Base-by-base conservation (phyloP, 2,113 vertebrate species). In the Australoheros scitulus region DNA sequence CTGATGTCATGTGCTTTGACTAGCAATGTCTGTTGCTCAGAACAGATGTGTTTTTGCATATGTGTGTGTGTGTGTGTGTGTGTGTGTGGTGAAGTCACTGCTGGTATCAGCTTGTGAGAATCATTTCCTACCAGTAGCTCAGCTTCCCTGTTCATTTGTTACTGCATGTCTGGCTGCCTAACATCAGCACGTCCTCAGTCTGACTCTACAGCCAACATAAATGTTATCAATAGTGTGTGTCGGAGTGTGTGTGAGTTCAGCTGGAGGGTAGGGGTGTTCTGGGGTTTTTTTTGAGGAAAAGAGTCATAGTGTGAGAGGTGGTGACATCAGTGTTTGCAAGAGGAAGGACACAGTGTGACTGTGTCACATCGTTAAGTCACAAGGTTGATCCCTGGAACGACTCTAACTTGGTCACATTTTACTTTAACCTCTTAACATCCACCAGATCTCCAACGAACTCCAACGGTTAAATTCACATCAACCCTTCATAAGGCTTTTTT, bases 81-180 rank as follows among this genome's bases (percentile, higher is more conserved):
- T 70, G 29, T 72, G 65, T 52, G 10, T 4, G 26, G 80, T 90
- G 90, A 89, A 80, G 89, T 93, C 89, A 91, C 81, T 11, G 43
- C 79, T 79, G 75, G 68, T 88, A 91, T 91, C 86, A 76, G 82
- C 64, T 88, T 64, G 7, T 50, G 79, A 64, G 82, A 90, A 87
- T 88, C 68, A 79, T 78, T 88, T 90, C 89, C 85, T 85, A 64
- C 84, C 68, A 86, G 82, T 78, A 63, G 88, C 81, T 75, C 64
- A n/a, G 85, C 80, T 81, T 87, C 64, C 11, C 36, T 59, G 47
- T 60, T 58, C 57, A 77, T 91, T 77, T 90, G 85, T 91, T 76
- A 29, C 79, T 82, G 58, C 85, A 83, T 36, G 91, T 88, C 87
- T 89, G 87, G 74, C 52, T 55, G 41, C n/a, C 26, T 36, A 63